A percentile compares a stretch with the other conserved stretches of the same genome.
These are phyloP conservation scores for Chaetodon trifasciatus DNA, from an alignment of 2,797 vertebrate genomes.

Conservation along the genomic window DNA sequence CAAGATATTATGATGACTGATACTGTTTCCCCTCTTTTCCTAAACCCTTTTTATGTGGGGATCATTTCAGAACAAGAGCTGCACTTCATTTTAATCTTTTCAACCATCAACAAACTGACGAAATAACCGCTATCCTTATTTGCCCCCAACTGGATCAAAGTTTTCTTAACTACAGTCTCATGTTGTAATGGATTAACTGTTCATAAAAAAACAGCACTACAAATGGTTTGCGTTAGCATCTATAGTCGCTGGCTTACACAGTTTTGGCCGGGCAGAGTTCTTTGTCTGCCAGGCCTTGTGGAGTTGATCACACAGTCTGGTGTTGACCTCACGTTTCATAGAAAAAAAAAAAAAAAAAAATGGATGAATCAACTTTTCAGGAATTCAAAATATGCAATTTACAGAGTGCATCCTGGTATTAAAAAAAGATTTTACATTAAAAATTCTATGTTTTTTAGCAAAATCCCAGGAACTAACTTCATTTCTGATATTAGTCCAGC, in stretches of 20 bases:
- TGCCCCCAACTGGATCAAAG: conserved; percentile 66
- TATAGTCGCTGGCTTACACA: conserved; percentile 39
- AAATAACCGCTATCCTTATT: conserved; percentile 63
- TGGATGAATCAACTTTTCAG: no score
- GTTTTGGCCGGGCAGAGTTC: conserved; percentile 47
- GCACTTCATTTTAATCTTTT: conserved; percentile 70
- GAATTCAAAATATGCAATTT: no score
- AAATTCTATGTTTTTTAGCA: background rate
- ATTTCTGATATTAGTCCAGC: background rate
- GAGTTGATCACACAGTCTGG: conserved; percentile 70
- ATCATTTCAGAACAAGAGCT: conserved; percentile 51
- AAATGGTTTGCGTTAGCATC: conserved; percentile 70
- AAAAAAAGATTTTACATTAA: conserved; percentile 5
- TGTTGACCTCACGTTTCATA: conserved; percentile 58
- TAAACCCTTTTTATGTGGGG: conserved; percentile 47
- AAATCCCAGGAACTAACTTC: background rate
- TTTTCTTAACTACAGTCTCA: conserved; percentile 69
- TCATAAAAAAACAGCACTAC: conserved; percentile 67
- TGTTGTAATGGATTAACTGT: conserved; percentile 75
- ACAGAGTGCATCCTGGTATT: no score
- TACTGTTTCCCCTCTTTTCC: conserved; percentile 36
- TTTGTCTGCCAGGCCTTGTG: conserved; percentile 72
- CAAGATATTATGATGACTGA: conserved; percentile 45
- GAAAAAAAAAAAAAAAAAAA: background rate
- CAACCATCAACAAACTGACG: conserved; percentile 65